Conservation (phyloP, 2,113 vertebrate genomes). For the Archilochus colubris region DNA sequence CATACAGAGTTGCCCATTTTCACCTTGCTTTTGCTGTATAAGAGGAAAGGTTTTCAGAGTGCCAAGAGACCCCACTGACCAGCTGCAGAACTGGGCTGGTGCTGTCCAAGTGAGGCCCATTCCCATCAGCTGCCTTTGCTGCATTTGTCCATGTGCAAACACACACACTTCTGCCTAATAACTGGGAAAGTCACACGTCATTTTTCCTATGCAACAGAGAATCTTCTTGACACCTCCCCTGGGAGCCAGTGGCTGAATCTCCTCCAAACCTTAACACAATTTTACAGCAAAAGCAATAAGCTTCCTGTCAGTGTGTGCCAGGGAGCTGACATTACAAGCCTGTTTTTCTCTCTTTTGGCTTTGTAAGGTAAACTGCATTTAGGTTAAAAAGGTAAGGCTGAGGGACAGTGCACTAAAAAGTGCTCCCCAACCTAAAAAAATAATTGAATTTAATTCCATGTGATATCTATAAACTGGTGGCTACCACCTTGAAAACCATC, state of each 20-base stretch:
- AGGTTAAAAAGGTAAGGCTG: not conserved
- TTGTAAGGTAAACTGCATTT: slow-evolving; percentile 11
- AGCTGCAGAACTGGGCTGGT: not conserved
- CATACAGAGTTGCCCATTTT: not conserved
- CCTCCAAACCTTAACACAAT: slow-evolving; percentile 48
- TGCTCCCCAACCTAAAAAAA: not conserved
- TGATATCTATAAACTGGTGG: not conserved
- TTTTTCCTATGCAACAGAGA: slow-evolving; percentile 19
- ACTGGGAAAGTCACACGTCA: not conserved
- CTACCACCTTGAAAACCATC: not conserved
- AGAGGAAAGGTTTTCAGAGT: not conserved
- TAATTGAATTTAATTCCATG: slow-evolving; percentile 3
- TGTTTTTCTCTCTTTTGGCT: slow-evolving; percentile 5
- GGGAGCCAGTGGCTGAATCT: not conserved
- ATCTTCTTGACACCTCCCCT: slow-evolving; percentile 2
- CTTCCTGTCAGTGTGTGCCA: slow-evolving; percentile 36
- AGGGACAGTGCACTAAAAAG: not conserved
- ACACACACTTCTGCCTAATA: not conserved
- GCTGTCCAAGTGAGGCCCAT: not conserved
- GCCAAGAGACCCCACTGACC: not conserved
- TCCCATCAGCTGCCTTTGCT: not conserved
- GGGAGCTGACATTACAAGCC: slow-evolving; percentile 51
- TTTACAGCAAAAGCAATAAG: slow-evolving; percentile 63
- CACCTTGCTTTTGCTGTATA: not conserved
- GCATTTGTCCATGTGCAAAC: not conserved